A percentile compares a stretch with the other conserved stretches of the same genome.
These are phyloP conservation scores for Aleiodes alternator DNA, from an alignment of 2,888 invertebrate species.

Conservation along the genomic window DNA sequence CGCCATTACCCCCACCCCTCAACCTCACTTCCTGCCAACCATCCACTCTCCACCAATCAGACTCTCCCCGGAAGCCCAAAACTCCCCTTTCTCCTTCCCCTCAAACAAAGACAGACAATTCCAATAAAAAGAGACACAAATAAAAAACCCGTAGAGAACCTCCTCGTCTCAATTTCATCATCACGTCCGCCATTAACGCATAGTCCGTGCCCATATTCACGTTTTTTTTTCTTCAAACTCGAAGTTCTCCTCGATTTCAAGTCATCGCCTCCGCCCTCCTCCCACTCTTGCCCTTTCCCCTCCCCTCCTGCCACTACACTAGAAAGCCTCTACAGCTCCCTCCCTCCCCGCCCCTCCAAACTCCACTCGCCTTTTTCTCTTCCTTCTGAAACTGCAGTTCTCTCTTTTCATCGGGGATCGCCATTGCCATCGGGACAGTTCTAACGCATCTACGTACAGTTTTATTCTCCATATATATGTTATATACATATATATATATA, in stretches of 20 bases:
- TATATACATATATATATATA: conserved; percentile 12
- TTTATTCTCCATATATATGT: neutral
- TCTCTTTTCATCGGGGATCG: conserved; percentile 28
- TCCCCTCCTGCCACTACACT: neutral
- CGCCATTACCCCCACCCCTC: too few relatives aligned
- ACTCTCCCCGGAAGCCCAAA: too few relatives aligned
- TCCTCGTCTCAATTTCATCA: conserved; percentile 4
- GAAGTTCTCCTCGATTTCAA: conserved; percentile 5
- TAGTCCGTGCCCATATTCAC: conserved; percentile 13
- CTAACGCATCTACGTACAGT: conserved; percentile 21
- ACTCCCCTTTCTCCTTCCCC: too few relatives aligned
- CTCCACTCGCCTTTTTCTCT: neutral
- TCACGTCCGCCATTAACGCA: conserved; percentile 24
- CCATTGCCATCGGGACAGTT: conserved; percentile 30
- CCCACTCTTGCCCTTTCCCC: neutral
- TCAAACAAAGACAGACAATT: too few relatives aligned
- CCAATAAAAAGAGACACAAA: neutral
- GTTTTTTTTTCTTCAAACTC: conserved; percentile 2
- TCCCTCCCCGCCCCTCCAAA: neutral
- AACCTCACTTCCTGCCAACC: too few relatives aligned
- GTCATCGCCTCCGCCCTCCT: conserved; percentile 8
- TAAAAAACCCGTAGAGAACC: conserved; percentile 8
- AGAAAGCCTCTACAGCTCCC: neutral
- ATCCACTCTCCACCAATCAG: too few relatives aligned
- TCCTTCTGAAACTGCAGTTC: conserved; percentile 9